Evolutionary conservation across 2,113 vertebrate species (phyloP).

Genomic region (Plectropomus leopardus): DNA sequence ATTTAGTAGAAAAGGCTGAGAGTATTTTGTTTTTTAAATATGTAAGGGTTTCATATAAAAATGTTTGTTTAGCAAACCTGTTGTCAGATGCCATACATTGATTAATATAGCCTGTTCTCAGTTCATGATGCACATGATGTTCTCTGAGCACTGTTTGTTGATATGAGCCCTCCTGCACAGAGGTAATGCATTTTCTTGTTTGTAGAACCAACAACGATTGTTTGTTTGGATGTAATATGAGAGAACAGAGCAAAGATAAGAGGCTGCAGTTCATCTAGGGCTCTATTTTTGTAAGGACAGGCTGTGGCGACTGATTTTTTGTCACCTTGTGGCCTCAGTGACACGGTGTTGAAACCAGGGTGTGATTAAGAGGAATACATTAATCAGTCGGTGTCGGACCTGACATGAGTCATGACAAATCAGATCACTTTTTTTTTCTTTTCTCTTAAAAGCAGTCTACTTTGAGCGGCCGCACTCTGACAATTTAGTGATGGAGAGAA

Average conservation of each 20-base stretch:
- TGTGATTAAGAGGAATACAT: constrained; percentile 36
- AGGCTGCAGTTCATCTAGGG: background rate
- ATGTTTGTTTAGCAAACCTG: background rate
- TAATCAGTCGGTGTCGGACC: constrained; percentile 25
- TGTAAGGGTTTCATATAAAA: background rate
- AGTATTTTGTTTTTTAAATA: background rate
- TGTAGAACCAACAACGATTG: background rate
- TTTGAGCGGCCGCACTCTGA: constrained; percentile 3
- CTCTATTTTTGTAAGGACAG: constrained; percentile 18
- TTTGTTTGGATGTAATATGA: background rate
- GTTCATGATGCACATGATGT: constrained; percentile 33
- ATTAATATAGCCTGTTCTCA: constrained; percentile 24
- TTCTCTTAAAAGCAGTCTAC: constrained; percentile 27
- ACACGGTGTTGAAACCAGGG: constrained; percentile 2
- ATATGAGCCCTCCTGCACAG: constrained; percentile 1
- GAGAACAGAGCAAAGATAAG: constrained; percentile 3
- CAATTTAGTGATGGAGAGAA: constrained; percentile 22
- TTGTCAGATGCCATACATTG: constrained; percentile 1
- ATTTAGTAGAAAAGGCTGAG: background rate
- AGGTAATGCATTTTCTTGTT: constrained; percentile 10
- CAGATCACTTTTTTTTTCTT: constrained; percentile 13
- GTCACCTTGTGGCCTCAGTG: constrained; percentile 19
- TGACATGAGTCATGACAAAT: constrained; percentile 44
- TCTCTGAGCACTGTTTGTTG: constrained; percentile 21
- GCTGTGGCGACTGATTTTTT: constrained; percentile 14